Evolutionary conservation across 2,113 vertebrate genomes (phyloP), one percentile per base, ranked within the genome.

Genomic region (human): DNA sequence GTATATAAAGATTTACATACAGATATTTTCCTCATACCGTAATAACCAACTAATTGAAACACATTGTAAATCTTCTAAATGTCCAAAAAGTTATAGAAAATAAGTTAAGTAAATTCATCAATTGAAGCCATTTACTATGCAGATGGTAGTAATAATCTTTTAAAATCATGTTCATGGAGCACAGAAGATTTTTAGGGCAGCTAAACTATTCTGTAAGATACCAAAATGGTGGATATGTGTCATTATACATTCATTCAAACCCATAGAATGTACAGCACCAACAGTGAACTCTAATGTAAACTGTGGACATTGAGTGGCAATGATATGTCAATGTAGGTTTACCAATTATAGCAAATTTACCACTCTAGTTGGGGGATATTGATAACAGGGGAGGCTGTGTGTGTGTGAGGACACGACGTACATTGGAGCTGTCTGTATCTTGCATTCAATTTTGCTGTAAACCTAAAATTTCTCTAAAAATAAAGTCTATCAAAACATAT

Each of bases 31-130:
- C 50, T 75, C 52, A 45, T 52, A 73, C 30, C 45, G 38, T 86
- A 68, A 97, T 52, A 93, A 76, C 30, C 66, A 93, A 59, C 48
- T 78, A 83, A 94, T 82, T 95, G 45, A 90, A 95, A 83, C 66
- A 68, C 57, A 89, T 20, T 23, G 32, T 52, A 93, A 86, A 38
- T 61, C 50, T 72, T 59, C 48, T 70, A 89, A 73, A 64, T 64
- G 25, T 84, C 72, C 30, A 66, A 45, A 92, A 86, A 64, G 82
- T 52, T 79, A 93, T n/a, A 85, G 45, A 35, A 97, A 68, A 75
- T 68, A 40, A 25, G 30, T 78, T 73, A 40, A 93, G 89, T 89
- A 64, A 89, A 92, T 89, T 79, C 17, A 93, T 89, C 83, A 13
- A 11, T 35, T 55, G 68, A 96, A 86, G 27, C 22, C 38, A 55